phyloP scores from a whole-genome alignment of 2,113 vertebrate genomes.

The Apodemus speciosus region DNA sequence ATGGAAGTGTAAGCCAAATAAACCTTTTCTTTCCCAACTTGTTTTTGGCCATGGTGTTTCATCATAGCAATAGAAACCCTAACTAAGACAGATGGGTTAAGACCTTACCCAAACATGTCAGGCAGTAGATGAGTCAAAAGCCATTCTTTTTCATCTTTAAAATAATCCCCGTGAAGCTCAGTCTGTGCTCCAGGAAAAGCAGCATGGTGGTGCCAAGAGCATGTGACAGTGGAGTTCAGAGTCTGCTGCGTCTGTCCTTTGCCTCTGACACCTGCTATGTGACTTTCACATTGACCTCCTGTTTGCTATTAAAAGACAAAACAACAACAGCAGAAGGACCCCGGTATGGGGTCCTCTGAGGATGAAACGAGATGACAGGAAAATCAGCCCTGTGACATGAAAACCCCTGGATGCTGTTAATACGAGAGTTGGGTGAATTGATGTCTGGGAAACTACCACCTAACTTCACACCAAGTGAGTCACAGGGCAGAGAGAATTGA shows the following conservation, averaged over 20 bases:
- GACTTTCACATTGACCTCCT: conserved; percentile 1
- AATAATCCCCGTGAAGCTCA: conserved; percentile 44
- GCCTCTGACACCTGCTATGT: background rate
- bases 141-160: conserved; percentile 58
- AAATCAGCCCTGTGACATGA: background rate
- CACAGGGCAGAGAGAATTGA: background rate
- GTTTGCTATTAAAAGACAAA: background rate
- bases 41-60: background rate
- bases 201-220: background rate
- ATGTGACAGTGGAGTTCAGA: background rate
- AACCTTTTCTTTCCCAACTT: background rate
- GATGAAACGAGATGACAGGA: conserved; percentile 20
- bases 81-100: conserved; percentile 16
- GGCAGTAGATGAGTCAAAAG: conserved; percentile 45
- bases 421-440: background rate
- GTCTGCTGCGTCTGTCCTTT: background rate
- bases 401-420: conserved; percentile 21
- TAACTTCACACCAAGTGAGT: background rate
- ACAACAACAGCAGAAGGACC: background rate
- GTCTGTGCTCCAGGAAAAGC: background rate
- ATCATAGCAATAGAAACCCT: background rate
- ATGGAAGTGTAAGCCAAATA: background rate
- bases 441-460: background rate
- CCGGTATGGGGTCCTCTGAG: background rate
- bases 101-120: conserved; percentile 62